Evolutionary conservation across 1,140 invertebrate species (phyloP), one percentile per base, ranked within the genome.

Genomic region (Tribolium castaneum): DNA sequence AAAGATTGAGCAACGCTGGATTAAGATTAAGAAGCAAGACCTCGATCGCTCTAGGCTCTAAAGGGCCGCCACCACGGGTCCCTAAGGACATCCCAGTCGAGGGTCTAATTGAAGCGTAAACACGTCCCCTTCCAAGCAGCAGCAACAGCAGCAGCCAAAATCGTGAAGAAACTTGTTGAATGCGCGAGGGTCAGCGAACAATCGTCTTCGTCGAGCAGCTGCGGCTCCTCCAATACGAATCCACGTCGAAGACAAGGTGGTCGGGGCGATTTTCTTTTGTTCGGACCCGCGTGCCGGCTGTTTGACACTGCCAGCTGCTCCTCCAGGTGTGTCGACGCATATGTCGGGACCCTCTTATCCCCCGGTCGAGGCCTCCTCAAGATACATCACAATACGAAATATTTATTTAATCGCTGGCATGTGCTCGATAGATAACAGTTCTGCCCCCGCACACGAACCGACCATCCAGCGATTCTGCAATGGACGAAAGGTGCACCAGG

Each of bases 211-310:
- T 66, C 4, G 59, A 66, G 59, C 59, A 66, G 59, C 59, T 66
- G 59, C 59, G 59, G 59, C n/a, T 66, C 59, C 59, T 66, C 59
- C 59, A 66, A 66, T 66, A 66, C 59, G 59, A 66, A 66, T 66
- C 59, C 34, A 66, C 59, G 30, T 13, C 59, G 59, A 66, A 66
- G 59, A 66, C 59, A 66, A 66, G 59, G 59, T 66, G 59, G 59
- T 30, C 59, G 59, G 59, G 59, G 30, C 59, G 59, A 66, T 66
- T 66, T 66, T 66, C 59, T 66, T 66, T 66, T 66, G 59, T 66
- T 66, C 59, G 59, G 59, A 66, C 59, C 59, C 59, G 59, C 59
- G 59, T 66, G 59, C 59, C 59, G 59, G 59, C 59, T 66, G 59
- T 66, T 66, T 66, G 59, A 66, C 59, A 35, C 12, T 10, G 59